Conservation (phyloP, 2,888 invertebrate species). For the Coleophora flavipennella region DNA sequence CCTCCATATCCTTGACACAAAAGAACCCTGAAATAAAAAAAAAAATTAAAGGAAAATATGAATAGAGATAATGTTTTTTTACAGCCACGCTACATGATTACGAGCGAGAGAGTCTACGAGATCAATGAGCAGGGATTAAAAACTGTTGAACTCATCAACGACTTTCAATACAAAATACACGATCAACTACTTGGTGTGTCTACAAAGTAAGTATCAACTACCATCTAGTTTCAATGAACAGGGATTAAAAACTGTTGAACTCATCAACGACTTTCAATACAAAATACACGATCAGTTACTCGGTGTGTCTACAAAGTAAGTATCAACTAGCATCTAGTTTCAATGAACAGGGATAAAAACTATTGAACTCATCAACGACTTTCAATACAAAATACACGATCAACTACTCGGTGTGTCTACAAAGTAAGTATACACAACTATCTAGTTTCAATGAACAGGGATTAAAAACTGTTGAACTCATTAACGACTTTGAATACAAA, state of each 20-base stretch:
- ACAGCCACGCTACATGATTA: conserved; percentile 45
- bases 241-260: conserved; percentile 38
- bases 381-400: conserved; percentile 51
- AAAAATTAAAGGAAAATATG: too few relatives aligned
- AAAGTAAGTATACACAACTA: conserved; percentile 52
- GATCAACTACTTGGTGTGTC: conserved; percentile 48
- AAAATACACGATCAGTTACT: conserved; percentile 52
- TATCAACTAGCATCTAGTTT: too few relatives aligned
- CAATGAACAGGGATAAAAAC: conserved; percentile 34
- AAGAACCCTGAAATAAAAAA: too few relatives aligned
- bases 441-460: too few relatives aligned
- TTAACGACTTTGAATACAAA: too few relatives aligned
- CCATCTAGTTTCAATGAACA: conserved; percentile 40
- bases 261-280: conserved; percentile 48
- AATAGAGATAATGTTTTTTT: neutral
- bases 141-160: conserved; percentile 39
- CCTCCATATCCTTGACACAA: too few relatives aligned
- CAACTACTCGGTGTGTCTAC: conserved; percentile 49
- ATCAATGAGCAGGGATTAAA: conserved; percentile 40
- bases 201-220: conserved; percentile 53
- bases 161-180: conserved; percentile 50
- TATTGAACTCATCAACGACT: conserved; percentile 40
- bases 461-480: too few relatives aligned
- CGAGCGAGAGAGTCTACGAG: conserved; percentile 49
- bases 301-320: conserved; percentile 53